Evolutionary conservation across 2,888 invertebrate species (phyloP).

Genomic region (Drosophila ezoana): DNA sequence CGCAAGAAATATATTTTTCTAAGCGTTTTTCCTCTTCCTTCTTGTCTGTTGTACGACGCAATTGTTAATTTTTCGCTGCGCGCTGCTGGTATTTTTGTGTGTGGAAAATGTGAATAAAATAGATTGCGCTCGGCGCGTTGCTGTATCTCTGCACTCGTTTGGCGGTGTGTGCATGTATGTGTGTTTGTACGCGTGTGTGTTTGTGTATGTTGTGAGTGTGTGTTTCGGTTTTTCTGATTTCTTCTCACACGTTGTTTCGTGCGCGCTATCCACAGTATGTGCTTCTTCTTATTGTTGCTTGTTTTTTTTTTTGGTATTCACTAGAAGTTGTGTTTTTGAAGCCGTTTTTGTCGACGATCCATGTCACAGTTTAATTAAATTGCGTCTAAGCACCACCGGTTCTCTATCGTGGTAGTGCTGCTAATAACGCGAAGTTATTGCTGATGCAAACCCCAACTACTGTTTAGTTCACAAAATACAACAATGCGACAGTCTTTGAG

Average conservation of each 20-base stretch:
- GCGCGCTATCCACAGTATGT: slow-evolving; percentile 39
- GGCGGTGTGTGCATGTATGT: slow-evolving; percentile 17
- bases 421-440: not conserved
- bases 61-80: slow-evolving; percentile 61
- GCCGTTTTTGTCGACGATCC: slow-evolving; percentile 16
- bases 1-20: slow-evolving; percentile 14
- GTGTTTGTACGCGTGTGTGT: slow-evolving; percentile 36
- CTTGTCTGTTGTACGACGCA: slow-evolving; percentile 58
- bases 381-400: not conserved
- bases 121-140: slow-evolving; percentile 74
- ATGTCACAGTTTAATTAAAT: slow-evolving; percentile 23
- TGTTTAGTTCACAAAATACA: slow-evolving; percentile 24
- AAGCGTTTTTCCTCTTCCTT: slow-evolving; percentile 16
- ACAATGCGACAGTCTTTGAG: slow-evolving; percentile 27
- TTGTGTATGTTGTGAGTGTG: slow-evolving; percentile 20
- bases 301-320: slow-evolving; percentile 36
- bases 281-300: slow-evolving; percentile 43
- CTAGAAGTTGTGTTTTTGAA: slow-evolving; percentile 15
- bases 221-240: slow-evolving; percentile 57
- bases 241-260: slow-evolving; percentile 48
- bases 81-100: slow-evolving; percentile 52
- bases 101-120: slow-evolving; percentile 76
- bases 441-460: slow-evolving; percentile 2
- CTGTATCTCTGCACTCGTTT: slow-evolving; percentile 62
- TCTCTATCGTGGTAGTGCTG: not conserved